These are phyloP conservation scores for Branchellion lobata DNA, from an alignment of 2,888 invertebrate species.

Conservation along the genomic window DNA sequence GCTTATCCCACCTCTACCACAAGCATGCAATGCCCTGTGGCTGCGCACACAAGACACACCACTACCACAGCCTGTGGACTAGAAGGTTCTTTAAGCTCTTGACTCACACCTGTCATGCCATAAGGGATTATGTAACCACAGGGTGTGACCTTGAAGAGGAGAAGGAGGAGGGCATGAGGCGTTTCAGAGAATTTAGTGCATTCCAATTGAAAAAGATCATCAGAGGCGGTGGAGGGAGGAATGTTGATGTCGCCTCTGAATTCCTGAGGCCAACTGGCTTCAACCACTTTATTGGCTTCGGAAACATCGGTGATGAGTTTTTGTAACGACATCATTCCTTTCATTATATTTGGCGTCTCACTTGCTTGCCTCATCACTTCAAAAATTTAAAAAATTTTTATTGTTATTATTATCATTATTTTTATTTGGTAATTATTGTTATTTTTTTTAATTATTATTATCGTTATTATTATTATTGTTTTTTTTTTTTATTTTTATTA, in stretches of 20 bases:
- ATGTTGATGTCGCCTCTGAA: neutral
- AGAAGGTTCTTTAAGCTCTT: neutral
- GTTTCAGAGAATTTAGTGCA: neutral
- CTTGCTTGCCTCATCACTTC: neutral
- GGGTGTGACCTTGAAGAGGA: neutral
- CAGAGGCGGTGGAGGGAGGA: neutral
- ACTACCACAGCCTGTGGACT: neutral
- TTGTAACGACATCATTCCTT: too few relatives aligned
- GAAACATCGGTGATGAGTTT: neutral
- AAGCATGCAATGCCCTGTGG: too few relatives aligned
- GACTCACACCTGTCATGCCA: too few relatives aligned
- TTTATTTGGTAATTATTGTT: neutral
- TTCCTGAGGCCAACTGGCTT: slow-evolving; percentile 1
- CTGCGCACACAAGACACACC: neutral
- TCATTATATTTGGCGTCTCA: neutral
- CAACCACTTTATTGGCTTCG: neutral
- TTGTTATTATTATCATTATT: neutral
- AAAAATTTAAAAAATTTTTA: neutral
- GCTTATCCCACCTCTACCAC: too few relatives aligned
- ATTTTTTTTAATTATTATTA: neutral
- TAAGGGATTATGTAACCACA: neutral
- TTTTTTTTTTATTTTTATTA: neutral
- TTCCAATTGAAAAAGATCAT: neutral
- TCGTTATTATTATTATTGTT: neutral
- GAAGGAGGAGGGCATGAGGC: neutral